Percentiles rank a stretch among this genome's conserved stretches.
phyloP scores from a whole-genome alignment of 2,797 vertebrate species.

The Falco cherrug region DNA sequence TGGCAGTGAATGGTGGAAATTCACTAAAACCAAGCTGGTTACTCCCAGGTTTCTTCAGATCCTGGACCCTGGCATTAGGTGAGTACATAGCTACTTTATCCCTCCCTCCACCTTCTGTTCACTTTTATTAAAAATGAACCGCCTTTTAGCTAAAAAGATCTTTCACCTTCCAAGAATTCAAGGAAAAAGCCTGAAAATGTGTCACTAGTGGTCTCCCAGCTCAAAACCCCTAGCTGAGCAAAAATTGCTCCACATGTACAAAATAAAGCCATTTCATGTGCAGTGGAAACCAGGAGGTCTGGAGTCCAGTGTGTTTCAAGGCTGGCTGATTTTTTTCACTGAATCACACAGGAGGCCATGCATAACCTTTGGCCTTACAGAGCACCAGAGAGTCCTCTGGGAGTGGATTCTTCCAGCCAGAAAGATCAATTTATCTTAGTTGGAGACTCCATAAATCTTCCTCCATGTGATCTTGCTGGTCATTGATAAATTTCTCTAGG shows the following conservation, averaged over 20 bases:
- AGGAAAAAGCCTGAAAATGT: neutral
- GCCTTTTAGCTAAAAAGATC: neutral
- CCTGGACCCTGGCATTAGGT: neutral
- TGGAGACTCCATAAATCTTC: neutral
- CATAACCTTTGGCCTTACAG: neutral
- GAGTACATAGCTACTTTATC: neutral
- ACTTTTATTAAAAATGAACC: neutral
- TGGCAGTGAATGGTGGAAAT: neutral
- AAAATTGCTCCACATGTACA: neutral
- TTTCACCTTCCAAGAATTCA: neutral
- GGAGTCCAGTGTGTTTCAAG: neutral
- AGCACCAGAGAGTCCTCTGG: neutral
- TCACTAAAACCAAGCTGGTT: neutral
- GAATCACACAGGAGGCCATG: rapidly evolving
- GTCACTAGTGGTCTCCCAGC: neutral
- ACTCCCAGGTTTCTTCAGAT: neutral
- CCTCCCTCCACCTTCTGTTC: neutral
- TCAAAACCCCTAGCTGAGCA: neutral
- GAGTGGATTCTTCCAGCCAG: neutral
- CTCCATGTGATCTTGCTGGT: rapidly evolving
- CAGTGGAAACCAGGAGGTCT: neutral
- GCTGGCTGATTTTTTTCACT: neutral
- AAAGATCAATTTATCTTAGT: neutral
- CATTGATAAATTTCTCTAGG: neutral
- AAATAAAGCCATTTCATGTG: neutral